Evolutionary conservation across 2,888 invertebrate species (phyloP).

Genomic region (Pasiphila rectangulata): DNA sequence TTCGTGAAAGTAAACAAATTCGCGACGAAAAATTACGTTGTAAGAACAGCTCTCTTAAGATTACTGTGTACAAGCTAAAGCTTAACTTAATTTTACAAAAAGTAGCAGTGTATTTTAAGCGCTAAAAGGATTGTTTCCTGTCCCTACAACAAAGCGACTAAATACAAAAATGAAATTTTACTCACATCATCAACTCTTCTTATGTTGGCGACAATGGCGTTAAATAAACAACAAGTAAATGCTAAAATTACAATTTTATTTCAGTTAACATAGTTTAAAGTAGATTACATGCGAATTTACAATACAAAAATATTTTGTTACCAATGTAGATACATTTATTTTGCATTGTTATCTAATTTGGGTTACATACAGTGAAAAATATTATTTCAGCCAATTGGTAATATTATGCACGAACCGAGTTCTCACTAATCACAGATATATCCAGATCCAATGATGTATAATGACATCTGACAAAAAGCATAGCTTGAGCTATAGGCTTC

Average conservation of each 20-base stretch:
- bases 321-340: constrained; percentile 47
- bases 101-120: constrained; percentile 34
- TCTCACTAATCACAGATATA: neutral
- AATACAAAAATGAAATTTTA: constrained; percentile 52
- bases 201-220: constrained; percentile 36
- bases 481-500: constrained; percentile 1
- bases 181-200: constrained; percentile 58
- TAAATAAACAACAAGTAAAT: constrained; percentile 45
- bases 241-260: constrained; percentile 73
- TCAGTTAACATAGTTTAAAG: constrained; percentile 63
- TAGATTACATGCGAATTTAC: constrained; percentile 71
- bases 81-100: constrained; percentile 16
- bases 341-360: constrained; percentile 27
- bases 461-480: neutral
- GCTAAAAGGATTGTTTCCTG: constrained; percentile 73
- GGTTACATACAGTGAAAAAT: constrained; percentile 23
- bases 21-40: neutral
- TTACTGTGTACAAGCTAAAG: constrained; percentile 7
- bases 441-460: neutral
- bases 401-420: constrained; percentile 8
- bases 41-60: no score
- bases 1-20: constrained; percentile 1
- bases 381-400: constrained; percentile 17
- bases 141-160: constrained; percentile 65
- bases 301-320: constrained; percentile 73